Evolutionary conservation across 2,113 vertebrate genomes (phyloP), one percentile per base, ranked within the genome.

Genomic region (Procavia capensis): DNA sequence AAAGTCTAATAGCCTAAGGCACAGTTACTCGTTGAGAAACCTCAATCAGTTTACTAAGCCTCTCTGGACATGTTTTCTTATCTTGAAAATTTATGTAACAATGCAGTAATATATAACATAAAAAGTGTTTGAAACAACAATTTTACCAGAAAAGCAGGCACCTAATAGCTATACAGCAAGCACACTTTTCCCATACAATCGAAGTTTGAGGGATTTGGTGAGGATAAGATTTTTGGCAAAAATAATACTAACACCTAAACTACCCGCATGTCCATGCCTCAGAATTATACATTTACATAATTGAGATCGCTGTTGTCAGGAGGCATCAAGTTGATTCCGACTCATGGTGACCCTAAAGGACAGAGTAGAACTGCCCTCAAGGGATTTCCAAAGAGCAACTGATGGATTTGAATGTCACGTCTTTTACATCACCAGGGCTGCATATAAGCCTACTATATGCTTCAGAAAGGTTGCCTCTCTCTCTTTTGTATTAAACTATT

Each of bases 211-310:
- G 20, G 17, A 78, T 43, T 76, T n/a, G 61, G 8, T 70, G 36
- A 29, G 31, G 25, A 41, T 94, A 7, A 5, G n/a, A 27, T 76
- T 47, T 90, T 84, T 70, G 41, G 34, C 85, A 81, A 10, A 95
- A 90, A 83, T 89, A 70, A 78, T 13, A 76, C 31, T 29, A 84
- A 94, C 20, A 89, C 39, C 39, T 93, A 80, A 90, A 86, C 76
- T 81, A 34, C 47, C 16, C 27, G 80, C 13, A 74, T 17, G 31
- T 84, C 10, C 85, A 57, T 85, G 20, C 16, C 39, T 89, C 2
- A n/a, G 72, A 94, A 83, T 39, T 63, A 31, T 47, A 92, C 2
- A 76, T 70, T 75, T 19, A 63, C 78, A 41, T 54, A 87, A 86
- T 90, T 86, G 86, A 78, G 14, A 54, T 16, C 17, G 50, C 11